A percentile compares a stretch with the other conserved stretches of the same genome.
These are phyloP conservation scores for Rapana venosa DNA, from an alignment of 2,888 invertebrate species.

Conservation along the genomic window DNA sequence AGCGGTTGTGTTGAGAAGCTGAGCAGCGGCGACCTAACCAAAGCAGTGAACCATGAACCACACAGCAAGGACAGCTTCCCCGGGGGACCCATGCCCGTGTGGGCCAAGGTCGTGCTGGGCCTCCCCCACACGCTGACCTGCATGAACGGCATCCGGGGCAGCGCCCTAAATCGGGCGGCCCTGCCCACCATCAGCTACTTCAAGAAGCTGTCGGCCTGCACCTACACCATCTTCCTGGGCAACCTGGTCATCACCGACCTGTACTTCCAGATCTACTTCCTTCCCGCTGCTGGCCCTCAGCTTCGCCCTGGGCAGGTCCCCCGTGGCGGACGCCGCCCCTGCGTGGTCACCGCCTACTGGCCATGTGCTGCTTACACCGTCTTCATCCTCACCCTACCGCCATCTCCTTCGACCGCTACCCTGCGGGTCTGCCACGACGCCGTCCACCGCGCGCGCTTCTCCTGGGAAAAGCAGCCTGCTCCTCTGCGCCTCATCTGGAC, in stretches of 20 bases:
- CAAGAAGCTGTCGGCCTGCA: not conserved
- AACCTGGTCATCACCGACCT: slow-evolving; percentile 36
- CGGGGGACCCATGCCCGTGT: not conserved
- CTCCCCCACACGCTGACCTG: not conserved
- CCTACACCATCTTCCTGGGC: slow-evolving; percentile 24
- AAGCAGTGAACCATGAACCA: not conserved
- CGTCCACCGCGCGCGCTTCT: slow-evolving; percentile 29
- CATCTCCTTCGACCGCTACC: slow-evolving; percentile 38
- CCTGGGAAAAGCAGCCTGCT: slow-evolving; percentile 26
- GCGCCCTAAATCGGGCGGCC: not conserved
- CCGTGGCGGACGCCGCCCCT: not conserved
- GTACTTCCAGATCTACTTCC: slow-evolving; percentile 33
- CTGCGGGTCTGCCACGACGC: slow-evolving; percentile 39
- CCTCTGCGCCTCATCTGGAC: slow-evolving; percentile 20
- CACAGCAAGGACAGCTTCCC: not conserved
- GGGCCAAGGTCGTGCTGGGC: not conserved
- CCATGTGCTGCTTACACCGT: slow-evolving; percentile 27
- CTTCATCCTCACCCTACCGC: slow-evolving; percentile 28
- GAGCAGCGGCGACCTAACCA: no score
- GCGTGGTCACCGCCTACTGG: slow-evolving; percentile 26
- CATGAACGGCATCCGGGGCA: slow-evolving; percentile 17
- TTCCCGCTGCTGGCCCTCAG: slow-evolving; percentile 10
- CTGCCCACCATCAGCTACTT: not conserved
- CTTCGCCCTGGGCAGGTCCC: not conserved
- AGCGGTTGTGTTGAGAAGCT: no score